phyloP scores from a whole-genome alignment of 2,888 invertebrate species.

The Rhamphomyia laevipes region DNA sequence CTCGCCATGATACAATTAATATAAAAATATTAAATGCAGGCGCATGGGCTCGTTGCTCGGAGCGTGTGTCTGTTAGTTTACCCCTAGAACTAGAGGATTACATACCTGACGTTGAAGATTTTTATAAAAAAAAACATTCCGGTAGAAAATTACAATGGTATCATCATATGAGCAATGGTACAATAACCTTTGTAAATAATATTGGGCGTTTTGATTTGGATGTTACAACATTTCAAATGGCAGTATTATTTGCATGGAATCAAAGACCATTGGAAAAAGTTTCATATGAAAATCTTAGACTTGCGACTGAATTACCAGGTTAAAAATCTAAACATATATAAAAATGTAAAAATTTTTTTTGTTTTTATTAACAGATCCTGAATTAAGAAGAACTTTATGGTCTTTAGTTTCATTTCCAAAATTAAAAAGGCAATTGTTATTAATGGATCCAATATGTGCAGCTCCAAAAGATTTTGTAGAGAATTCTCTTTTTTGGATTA shows the following conservation, averaged over 20 bases:
- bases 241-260: constrained; percentile 98
- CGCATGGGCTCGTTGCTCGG: constrained; percentile 91
- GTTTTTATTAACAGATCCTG: constrained; percentile 54
- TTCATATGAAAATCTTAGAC: constrained; percentile 89
- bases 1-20: constrained; percentile 79
- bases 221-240: constrained; percentile 99
- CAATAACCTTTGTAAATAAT: constrained; percentile 87
- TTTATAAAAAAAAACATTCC: constrained; percentile 94
- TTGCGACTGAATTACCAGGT: constrained; percentile 91
- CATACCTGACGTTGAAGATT: constrained; percentile 97
- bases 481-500: constrained; percentile 88
- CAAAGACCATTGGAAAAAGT: constrained; percentile 86
- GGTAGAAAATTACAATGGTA: constrained; percentile 98
- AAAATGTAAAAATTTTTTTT: not conserved
- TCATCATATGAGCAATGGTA: constrained; percentile 99
- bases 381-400: constrained; percentile 89
- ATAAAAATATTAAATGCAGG: constrained; percentile 98
- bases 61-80: constrained; percentile 88
- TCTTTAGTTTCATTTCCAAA: constrained; percentile 93
- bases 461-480: constrained; percentile 91
- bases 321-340: constrained; percentile 1
- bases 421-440: constrained; percentile 80
- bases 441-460: constrained; percentile 66
- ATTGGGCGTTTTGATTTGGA: constrained; percentile 93
- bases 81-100: constrained; percentile 97